phyloP scores from a whole-genome alignment of 1,140 invertebrate genomes.

The Drosophila albomicans region DNA sequence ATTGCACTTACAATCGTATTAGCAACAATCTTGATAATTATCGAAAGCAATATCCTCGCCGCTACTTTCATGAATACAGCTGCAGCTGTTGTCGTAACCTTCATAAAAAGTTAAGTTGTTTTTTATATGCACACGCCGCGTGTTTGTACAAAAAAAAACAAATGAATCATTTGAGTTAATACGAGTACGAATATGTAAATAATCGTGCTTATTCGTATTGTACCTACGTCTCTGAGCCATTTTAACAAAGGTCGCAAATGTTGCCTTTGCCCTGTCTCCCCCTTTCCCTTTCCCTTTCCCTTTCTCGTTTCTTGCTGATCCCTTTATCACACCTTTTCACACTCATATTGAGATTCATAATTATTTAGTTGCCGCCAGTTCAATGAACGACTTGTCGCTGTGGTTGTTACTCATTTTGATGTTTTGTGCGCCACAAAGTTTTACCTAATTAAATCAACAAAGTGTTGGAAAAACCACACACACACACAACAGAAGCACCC shows the following conservation, averaged over 20 bases:
- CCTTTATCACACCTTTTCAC: background rate
- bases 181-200: conserved; percentile 12
- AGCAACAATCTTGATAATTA: background rate
- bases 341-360: conserved; percentile 24
- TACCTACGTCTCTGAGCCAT: conserved; percentile 16
- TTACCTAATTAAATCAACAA: conserved; percentile 75
- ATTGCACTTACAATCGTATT: background rate
- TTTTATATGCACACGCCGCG: conserved; percentile 14
- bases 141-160: background rate
- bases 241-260: conserved; percentile 19
- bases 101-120: background rate
- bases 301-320: background rate
- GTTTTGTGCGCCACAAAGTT: conserved; percentile 54
- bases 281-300: too few relatives aligned
- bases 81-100: background rate
- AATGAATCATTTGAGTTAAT: conserved; percentile 36
- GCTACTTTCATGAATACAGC: background rate
- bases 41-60: background rate
- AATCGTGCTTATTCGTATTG: conserved; percentile 13
- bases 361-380: conserved; percentile 58
- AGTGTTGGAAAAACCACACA: conserved; percentile 57
- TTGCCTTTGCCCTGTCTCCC: conserved; percentile 20
- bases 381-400: conserved; percentile 64
- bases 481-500: background rate
- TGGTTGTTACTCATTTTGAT: conserved; percentile 63